phyloP scores from a whole-genome alignment of 2,113 vertebrate genomes.

The Acinonyx jubatus region DNA sequence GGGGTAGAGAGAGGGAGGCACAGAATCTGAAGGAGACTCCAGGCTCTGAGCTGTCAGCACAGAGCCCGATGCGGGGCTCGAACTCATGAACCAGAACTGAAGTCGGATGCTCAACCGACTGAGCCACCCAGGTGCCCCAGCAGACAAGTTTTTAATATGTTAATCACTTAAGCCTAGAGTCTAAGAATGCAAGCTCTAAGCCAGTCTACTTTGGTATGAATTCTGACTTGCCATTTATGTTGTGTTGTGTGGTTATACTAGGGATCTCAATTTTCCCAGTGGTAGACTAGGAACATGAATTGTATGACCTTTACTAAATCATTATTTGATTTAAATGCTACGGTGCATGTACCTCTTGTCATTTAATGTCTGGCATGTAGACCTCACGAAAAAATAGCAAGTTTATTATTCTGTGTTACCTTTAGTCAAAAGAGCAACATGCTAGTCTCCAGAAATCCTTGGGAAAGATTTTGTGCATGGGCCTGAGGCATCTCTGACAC shows the following conservation, averaged over 20 bases:
- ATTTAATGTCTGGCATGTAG: neutral
- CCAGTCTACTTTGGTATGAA: slow-evolving; percentile 13
- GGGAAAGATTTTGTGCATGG: neutral
- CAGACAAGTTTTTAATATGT: neutral
- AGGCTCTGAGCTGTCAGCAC: too few relatives aligned
- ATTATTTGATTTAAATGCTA: slow-evolving; percentile 21
- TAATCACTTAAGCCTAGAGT: neutral
- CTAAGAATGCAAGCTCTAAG: neutral
- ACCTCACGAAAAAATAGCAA: neutral
- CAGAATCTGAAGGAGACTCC: too few relatives aligned
- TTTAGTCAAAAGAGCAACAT: neutral
- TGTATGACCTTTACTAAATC: neutral
- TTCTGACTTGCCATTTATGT: neutral
- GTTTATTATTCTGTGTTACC: neutral
- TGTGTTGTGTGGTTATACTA: neutral
- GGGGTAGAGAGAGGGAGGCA: too few relatives aligned
- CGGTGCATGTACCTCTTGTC: neutral
- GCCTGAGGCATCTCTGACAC: neutral
- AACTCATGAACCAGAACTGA: too few relatives aligned
- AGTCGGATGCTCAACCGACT: too few relatives aligned
- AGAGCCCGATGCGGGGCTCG: too few relatives aligned
- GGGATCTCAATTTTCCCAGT: neutral
- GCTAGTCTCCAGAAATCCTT: neutral
- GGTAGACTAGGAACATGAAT: slow-evolving; percentile 26
- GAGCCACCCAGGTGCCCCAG: too few relatives aligned